Evolutionary conservation across 2,888 invertebrate species (phyloP), one percentile per base, ranked within the genome.

Genomic region (Torymus tubicola): DNA sequence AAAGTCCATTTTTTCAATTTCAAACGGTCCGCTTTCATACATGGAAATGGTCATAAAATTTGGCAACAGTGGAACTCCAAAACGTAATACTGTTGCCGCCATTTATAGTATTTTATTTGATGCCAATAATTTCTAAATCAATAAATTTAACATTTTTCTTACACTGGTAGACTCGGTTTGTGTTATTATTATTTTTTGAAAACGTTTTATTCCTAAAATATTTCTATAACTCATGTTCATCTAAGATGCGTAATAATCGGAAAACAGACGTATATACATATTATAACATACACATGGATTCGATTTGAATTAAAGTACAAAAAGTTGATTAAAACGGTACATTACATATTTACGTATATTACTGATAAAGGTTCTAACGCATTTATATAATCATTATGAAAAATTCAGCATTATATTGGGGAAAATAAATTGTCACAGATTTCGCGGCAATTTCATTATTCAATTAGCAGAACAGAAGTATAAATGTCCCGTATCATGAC

Each of bases 81-180:
- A 61, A 61, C 42, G n/a, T 50, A 10, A 60, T 60, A 13, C 52
- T 52, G 24, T 77, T 77, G 58, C 70, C 69, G 64, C 69, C 70
- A 57, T 57, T 77, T 64, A 70, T 64, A 64, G 70, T 53, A 63
- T 52, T 76, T 76, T 76, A 69, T 57, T 63, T 61, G 16, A 55
- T 74, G 63, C 55, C 18, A 57, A 65, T 58, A 57, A 42, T 67
- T 21, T 31, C 18, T 18, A 55, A 75, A 50, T 60, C 63, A 74
- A 24, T 24, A 70, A 21, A 68, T 70, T 57, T 14, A 16, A 14
- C 52, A 71, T 73, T 60, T 14, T 31, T 73, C n/a, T 68, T 42
- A 3, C 1, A 42, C 18, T 31, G 31, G 8, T 31, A 31, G 31
- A 31, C 31, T 8, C 0, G 31, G 8, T 31, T 31, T 31, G 8